Base-by-base conservation (phyloP, 2,888 invertebrate species). In the Parnassius mnemosyne region DNA sequence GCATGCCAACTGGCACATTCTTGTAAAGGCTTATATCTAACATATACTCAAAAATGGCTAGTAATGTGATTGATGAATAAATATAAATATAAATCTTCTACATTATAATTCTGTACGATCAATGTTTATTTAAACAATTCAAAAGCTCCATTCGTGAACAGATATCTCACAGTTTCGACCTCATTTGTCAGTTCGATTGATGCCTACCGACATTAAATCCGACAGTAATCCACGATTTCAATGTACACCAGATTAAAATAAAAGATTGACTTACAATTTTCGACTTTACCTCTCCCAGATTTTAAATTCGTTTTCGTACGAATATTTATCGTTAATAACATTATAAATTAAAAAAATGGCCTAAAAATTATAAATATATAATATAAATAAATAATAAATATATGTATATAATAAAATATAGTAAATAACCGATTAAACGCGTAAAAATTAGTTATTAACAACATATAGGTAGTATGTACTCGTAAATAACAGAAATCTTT, bases 81-180 rank as follows among this genome's bases (percentile, higher is more conserved):
- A 59, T 20, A 20, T 20, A 2, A 20, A 20, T 20, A 20, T 67
- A 73, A 68, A 75, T 75, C 76, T 73, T 76, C 71, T 78, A 77
- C 77, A 71, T 73, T 80, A 83, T 83, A 84, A 84, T 80, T 76
- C 67, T 65, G 65, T 53, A 60, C 58, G 65, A 68, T 68, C 71
- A 66, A 66, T 76, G 84, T 85, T 86, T 86, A 81, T 85, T 82
- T 85, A 79, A 79, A 75, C 79, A 68, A 76, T 79, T 81, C 80
- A 71, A 80, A 80, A 76, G 75, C 73, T 71, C 66, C 69, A 72
- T 71, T 71, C 71, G 80, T 68, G 73, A 79, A 81, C 80, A 75
- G 85, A 84, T 77, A 74, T 68, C 70, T 69, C 65, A 69, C 83
- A 81, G 81, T 71, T 42, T 66, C 77, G 84, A 81, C 82, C 85